Evolutionary conservation across 1,140 invertebrate genomes (phyloP).

Genomic region (Lineus longissimus): DNA sequence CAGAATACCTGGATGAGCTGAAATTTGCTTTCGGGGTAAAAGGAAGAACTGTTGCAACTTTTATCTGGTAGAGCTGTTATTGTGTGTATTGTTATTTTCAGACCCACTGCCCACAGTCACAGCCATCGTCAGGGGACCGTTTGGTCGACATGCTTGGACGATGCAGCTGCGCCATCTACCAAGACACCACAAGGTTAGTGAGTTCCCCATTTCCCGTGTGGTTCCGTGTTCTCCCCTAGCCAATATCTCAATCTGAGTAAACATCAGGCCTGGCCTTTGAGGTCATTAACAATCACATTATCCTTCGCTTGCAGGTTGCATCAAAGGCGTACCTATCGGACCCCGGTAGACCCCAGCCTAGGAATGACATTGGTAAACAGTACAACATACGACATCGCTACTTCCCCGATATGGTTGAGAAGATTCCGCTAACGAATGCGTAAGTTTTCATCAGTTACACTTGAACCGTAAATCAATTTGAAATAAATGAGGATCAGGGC

Average conservation of each 20-base stretch:
- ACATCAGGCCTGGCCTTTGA: not conserved
- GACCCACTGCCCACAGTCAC: conserved; percentile 61
- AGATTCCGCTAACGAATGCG: conserved; percentile 73
- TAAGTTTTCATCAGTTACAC: too few relatives aligned
- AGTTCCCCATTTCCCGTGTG: not conserved
- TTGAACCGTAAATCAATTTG: too few relatives aligned
- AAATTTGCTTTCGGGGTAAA: not conserved
- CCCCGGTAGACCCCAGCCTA: conserved; percentile 73
- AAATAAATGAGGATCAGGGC: too few relatives aligned
- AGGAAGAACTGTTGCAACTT: not conserved
- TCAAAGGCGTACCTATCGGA: conserved; percentile 67
- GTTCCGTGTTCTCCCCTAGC: not conserved
- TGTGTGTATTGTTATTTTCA: conserved; percentile 14
- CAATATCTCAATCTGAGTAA: not conserved
- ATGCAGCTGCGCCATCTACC: conserved; percentile 70
- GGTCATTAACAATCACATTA: conserved; percentile 4
- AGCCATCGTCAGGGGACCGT: conserved; percentile 81
- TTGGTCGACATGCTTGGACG: conserved; percentile 91
- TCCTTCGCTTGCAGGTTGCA: conserved; percentile 49
- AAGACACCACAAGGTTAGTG: conserved; percentile 58
- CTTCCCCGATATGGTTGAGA: conserved; percentile 79
- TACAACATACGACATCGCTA: conserved; percentile 68
- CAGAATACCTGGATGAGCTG: not conserved
- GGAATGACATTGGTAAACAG: conserved; percentile 62
- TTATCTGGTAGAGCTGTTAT: not conserved